Conservation (phyloP, 1,140 invertebrate species). For the Drosophila tristis region DNA sequence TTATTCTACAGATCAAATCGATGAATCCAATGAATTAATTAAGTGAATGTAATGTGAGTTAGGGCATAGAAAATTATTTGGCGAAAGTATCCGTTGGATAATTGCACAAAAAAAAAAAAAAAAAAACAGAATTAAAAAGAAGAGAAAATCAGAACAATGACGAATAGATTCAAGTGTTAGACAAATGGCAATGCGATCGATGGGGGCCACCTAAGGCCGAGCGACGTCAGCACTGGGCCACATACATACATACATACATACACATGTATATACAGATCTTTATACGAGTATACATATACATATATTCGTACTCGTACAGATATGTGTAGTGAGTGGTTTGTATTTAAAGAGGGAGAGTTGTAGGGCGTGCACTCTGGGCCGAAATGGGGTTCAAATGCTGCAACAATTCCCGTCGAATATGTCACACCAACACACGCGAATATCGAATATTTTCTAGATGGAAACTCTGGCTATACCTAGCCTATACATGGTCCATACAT, state of each 20-base stretch:
- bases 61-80: slow-evolving; percentile 19
- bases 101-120: slow-evolving; percentile 1
- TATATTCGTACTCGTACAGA: no score
- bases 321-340: no score
- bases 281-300: not conserved
- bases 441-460: not conserved
- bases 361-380: slow-evolving; percentile 39
- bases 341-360: not conserved
- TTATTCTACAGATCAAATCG: no score
- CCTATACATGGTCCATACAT: not conserved
- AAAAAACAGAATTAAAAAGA: slow-evolving; percentile 13
- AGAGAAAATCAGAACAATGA: slow-evolving; percentile 64
- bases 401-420: slow-evolving; percentile 18
- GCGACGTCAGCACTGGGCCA: slow-evolving; percentile 40
- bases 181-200: slow-evolving; percentile 44
- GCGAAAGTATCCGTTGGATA: slow-evolving; percentile 22
- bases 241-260: slow-evolving; percentile 11
- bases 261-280: not conserved
- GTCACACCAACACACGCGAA: not conserved
- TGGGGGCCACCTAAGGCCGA: slow-evolving; percentile 47
- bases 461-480: slow-evolving; percentile 1
- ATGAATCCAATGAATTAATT: not conserved
- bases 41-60: not conserved
- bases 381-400: slow-evolving; percentile 44
- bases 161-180: slow-evolving; percentile 67